Conservation (phyloP, 2,797 vertebrate species). For the Triplophysa yarkandensis region DNA sequence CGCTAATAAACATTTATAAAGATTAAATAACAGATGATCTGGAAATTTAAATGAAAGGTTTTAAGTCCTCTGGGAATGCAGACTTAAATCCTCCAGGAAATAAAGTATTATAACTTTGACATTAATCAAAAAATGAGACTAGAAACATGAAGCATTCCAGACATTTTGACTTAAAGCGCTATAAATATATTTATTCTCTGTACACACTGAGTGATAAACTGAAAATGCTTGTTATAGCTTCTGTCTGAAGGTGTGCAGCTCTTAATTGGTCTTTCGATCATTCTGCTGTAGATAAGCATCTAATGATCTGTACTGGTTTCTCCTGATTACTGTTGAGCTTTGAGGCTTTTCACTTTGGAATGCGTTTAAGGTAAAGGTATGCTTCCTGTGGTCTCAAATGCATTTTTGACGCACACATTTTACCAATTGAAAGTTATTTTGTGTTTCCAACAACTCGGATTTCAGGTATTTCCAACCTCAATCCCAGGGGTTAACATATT, state of each 20-base stretch:
- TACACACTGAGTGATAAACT: not conserved
- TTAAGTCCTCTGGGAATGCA: constrained; percentile 5
- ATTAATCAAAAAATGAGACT: not conserved
- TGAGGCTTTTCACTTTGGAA: constrained; percentile 2
- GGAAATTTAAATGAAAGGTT: not conserved
- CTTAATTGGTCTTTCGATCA: constrained; percentile 10
- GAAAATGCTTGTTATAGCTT: not conserved
- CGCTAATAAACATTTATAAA: constrained; percentile 13
- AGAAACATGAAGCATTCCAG: not conserved
- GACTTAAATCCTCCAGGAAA: not conserved
- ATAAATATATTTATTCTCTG: not conserved
- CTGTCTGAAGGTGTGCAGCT: not conserved
- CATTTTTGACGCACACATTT: too few relatives aligned
- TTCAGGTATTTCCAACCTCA: too few relatives aligned
- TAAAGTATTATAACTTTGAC: not conserved
- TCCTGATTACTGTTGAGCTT: not conserved
- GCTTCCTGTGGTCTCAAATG: not conserved
- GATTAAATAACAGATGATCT: not conserved
- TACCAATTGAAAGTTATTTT: too few relatives aligned
- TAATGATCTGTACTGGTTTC: not conserved
- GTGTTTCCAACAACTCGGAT: too few relatives aligned
- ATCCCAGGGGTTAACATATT: too few relatives aligned
- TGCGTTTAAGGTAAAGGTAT: not conserved
- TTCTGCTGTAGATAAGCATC: not conserved
- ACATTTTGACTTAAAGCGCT: not conserved